phyloP scores from a whole-genome alignment of 2,888 invertebrate species.

The Matsumyia berberina region DNA sequence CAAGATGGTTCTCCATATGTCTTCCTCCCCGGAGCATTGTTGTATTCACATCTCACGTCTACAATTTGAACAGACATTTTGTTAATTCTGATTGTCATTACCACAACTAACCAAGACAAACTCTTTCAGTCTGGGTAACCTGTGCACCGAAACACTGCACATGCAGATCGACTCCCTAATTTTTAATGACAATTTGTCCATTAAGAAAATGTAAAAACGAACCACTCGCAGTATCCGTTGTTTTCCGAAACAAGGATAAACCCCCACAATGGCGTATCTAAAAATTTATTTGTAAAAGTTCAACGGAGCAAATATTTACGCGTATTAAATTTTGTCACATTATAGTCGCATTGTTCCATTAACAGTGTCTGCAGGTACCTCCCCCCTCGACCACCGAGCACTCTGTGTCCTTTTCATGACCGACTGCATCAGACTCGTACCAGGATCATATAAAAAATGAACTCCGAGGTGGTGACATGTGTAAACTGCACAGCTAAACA shows the following conservation, averaged over 20 bases:
- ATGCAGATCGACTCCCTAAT: neutral
- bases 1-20: no score
- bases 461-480: conserved; percentile 44
- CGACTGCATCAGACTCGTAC: conserved; percentile 27
- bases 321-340: conserved; percentile 56
- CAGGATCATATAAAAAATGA: conserved; percentile 1
- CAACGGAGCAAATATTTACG: conserved; percentile 44
- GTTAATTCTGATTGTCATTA: conserved; percentile 22
- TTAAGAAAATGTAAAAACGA: conserved; percentile 25
- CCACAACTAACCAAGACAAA: conserved; percentile 15
- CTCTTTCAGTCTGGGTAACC: conserved; percentile 24
- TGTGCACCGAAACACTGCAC: neutral
- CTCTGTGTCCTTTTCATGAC: conserved; percentile 14
- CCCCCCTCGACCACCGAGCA: conserved; percentile 12
- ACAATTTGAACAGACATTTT: neutral
- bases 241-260: conserved; percentile 4
- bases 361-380: conserved; percentile 19
- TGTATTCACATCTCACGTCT: no score
- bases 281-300: conserved; percentile 37
- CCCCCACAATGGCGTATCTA: conserved; percentile 13
- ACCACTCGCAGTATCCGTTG: neutral
- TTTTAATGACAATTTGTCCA: conserved; percentile 43
- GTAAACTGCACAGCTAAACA: conserved; percentile 26
- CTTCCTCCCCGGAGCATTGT: no score
- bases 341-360: conserved; percentile 41